These are phyloP conservation scores for Microhierax caerulescens DNA, from an alignment of 2,797 vertebrate genomes.

Conservation along the genomic window DNA sequence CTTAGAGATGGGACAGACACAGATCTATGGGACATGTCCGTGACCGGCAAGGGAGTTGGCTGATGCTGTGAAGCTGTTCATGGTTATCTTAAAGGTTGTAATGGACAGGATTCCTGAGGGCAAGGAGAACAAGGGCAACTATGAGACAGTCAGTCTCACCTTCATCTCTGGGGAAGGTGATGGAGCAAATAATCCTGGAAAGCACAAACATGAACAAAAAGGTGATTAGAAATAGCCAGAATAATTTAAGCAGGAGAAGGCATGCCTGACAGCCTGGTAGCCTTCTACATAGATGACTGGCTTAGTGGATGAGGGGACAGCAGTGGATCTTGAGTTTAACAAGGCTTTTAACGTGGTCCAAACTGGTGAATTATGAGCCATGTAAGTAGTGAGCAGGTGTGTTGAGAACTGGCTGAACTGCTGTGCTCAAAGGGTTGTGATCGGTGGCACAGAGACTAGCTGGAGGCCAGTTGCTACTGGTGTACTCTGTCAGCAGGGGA, in stretches of 20 bases:
- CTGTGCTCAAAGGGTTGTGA: background rate
- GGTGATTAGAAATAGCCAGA: background rate
- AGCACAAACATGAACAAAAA: background rate
- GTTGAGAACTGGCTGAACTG: background rate
- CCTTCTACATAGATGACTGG: background rate
- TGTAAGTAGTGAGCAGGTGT: background rate
- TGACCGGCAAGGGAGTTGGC: background rate
- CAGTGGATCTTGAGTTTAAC: background rate
- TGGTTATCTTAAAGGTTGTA: background rate
- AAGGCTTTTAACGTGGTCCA: background rate
- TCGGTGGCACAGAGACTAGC: background rate
- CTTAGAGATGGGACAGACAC: background rate
- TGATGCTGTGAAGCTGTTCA: background rate
- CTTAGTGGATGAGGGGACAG: background rate
- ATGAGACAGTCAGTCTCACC: background rate
- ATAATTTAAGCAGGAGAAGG: background rate
- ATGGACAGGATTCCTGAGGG: background rate
- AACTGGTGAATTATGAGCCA: background rate
- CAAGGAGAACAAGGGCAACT: background rate
- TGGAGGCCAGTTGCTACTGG: background rate
- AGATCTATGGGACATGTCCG: fast-evolving
- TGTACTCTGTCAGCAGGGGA: background rate
- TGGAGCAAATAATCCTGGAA: background rate
- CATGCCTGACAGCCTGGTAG: too few species aligned
- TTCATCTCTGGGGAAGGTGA: background rate